Evolutionary conservation across 2,888 invertebrate species (phyloP), one percentile per base, ranked within the genome.

Genomic region (Tinea pellionella): DNA sequence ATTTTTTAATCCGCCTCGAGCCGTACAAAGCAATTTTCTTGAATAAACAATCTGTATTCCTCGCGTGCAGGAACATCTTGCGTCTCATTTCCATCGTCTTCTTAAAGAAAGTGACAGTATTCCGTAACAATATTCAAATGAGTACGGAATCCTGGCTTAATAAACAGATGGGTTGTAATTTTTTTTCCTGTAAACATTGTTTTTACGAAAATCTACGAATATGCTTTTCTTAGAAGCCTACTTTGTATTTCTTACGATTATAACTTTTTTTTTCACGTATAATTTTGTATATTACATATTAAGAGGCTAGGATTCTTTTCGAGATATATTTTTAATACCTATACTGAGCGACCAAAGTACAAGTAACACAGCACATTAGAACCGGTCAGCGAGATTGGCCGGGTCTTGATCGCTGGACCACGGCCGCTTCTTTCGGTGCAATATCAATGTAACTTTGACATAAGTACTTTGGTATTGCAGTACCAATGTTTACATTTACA

Each of bases 1-100:
- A 77, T 77, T 24, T 80, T 80, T 78, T 79, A 76, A 75, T 74
- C 70, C 70, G 77, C 74, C 77, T 63, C 67, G 65, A 74, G 78
- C 70, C 71, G 71, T 73, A 79, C 79, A 76, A 78, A 79, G 80
- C 79, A 82, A 82, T 81, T 80, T 81, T 69, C 74, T 74, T 75
- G 75, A 78, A 78, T 77, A 81, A 77, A 80, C 77, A 80, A 77
- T 76, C 71, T 74, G 61, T 65, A 63, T 66, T 65, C 62, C 63
- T 61, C 61, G 60, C 59, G 13, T 63, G 63, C 65, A 63, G 61
- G 61, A 68, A 67, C 67, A 65, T 69, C 69, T 72, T 70, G 67
- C 53, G 19, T 53, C 24, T 53, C 53, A 53, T 53, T 53, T 53
- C 53, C 16, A 19, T 53, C 24, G 1, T 24, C n/a, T 53, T 53